A percentile compares a stretch with the other conserved stretches of the same genome.
phyloP scores from a whole-genome alignment of 2,888 invertebrate species.

The Vesta saturnalis region DNA sequence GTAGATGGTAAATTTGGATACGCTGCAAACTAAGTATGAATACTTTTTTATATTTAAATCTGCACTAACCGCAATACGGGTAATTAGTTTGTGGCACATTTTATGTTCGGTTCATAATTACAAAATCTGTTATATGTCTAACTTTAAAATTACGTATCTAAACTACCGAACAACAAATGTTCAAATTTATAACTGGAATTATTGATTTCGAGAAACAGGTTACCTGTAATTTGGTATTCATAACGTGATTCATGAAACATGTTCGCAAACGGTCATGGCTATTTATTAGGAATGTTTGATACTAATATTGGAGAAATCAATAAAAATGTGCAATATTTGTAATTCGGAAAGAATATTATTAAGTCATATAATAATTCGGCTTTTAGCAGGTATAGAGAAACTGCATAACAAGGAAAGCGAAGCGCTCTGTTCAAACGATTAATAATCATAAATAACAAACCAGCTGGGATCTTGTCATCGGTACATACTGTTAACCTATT shows the following conservation, averaged over 20 bases:
- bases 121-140: too few species aligned
- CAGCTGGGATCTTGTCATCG: constrained; percentile 29
- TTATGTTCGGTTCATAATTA: too few species aligned
- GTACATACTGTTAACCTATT: constrained; percentile 20
- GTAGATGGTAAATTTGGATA: too few species aligned
- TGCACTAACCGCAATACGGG: too few species aligned
- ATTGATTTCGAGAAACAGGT: not conserved
- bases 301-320: not conserved
- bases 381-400: constrained; percentile 16
- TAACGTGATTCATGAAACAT: not conserved
- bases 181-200: not conserved
- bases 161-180: too few species aligned
- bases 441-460: constrained; percentile 25
- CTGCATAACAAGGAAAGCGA: constrained; percentile 10
- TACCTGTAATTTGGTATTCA: not conserved
- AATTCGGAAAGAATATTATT: not conserved
- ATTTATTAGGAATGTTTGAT: not conserved
- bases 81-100: too few species aligned
- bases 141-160: too few species aligned
- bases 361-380: not conserved
- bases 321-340: not conserved
- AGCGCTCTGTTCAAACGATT: constrained; percentile 22
- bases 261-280: not conserved
- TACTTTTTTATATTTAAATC: too few species aligned
- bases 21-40: too few species aligned